phyloP scores from a whole-genome alignment of 30 jellyfish, hydroid and myxozoan species.

The Aurelia coerulea region DNA sequence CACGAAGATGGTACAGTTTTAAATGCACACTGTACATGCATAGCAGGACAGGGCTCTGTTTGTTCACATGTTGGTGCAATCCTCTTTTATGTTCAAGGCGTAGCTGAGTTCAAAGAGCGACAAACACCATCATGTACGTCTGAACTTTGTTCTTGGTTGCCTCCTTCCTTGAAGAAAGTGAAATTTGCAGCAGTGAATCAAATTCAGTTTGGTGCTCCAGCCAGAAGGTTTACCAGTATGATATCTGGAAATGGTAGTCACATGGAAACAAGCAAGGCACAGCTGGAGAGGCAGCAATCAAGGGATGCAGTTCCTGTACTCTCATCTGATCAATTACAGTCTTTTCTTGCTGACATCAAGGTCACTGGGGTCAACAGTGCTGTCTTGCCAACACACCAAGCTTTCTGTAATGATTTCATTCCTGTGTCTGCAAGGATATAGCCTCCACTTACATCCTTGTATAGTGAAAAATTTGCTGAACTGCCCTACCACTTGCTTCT shows the following conservation, averaged over 20 bases:
- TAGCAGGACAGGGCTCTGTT: conserved; percentile 31
- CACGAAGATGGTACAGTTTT: conserved; percentile 13
- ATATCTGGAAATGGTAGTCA: neutral
- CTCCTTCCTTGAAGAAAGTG: neutral
- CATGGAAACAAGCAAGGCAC: neutral
- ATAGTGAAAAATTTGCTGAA: neutral
- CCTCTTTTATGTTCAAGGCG: conserved; percentile 37
- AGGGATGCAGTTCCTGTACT: neutral
- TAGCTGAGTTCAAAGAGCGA: conserved; percentile 8
- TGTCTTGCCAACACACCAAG: conserved; percentile 2
- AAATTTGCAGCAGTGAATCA: neutral
- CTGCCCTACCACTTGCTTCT: neutral
- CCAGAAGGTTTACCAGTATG: neutral
- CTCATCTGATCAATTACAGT: no score
- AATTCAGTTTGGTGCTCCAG: neutral
- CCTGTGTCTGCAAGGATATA: neutral
- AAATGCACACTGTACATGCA: conserved; percentile 52
- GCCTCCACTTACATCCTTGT: conserved; percentile 2
- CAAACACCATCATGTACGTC: conserved; percentile 7
- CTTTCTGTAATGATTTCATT: conserved; percentile 10
- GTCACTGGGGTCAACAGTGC: neutral
- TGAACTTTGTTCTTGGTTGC: conserved; percentile 12
- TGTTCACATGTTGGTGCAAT: conserved; percentile 51
- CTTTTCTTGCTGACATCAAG: no score
- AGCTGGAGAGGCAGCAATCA: neutral